A percentile compares a stretch with the other conserved stretches of the same genome.
Evolutionary conservation across 64 coral and sea anemone species (phyloP).

Genomic region (Astreopora myriophthalma): DNA sequence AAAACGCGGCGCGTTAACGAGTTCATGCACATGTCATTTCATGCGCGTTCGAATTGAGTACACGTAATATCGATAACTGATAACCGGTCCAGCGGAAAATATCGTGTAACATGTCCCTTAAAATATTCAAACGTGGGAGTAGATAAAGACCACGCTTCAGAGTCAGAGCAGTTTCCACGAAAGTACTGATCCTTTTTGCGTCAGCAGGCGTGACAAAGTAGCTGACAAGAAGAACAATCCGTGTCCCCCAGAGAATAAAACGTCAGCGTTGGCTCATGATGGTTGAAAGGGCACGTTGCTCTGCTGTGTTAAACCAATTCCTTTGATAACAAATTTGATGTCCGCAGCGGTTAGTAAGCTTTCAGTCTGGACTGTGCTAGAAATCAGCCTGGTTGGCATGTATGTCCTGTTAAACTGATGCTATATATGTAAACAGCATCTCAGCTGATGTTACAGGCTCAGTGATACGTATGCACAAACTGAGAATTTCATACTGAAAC

Average conservation of each 20-base stretch:
- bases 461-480: background rate
- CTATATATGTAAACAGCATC: background rate
- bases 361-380: background rate
- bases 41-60: no score
- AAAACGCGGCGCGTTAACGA: background rate
- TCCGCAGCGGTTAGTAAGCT: no score
- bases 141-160: background rate
- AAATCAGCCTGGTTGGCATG: no score
- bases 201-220: constrained; percentile 13
- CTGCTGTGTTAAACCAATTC: no score
- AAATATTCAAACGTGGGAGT: background rate
- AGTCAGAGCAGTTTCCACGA: background rate
- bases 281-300: background rate
- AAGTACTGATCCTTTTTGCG: background rate
- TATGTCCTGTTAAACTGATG: no score
- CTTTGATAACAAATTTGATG: background rate
- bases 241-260: constrained; percentile 35
- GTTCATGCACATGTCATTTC: no score
- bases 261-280: background rate
- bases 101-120: background rate
- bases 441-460: background rate
- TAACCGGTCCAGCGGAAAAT: background rate
- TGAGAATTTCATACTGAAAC: background rate
- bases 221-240: background rate
- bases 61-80: background rate